Evolutionary conservation across 2,797 vertebrate species (phyloP), one percentile per base, ranked within the genome.

Genomic region (Austrolebias charrua): DNA sequence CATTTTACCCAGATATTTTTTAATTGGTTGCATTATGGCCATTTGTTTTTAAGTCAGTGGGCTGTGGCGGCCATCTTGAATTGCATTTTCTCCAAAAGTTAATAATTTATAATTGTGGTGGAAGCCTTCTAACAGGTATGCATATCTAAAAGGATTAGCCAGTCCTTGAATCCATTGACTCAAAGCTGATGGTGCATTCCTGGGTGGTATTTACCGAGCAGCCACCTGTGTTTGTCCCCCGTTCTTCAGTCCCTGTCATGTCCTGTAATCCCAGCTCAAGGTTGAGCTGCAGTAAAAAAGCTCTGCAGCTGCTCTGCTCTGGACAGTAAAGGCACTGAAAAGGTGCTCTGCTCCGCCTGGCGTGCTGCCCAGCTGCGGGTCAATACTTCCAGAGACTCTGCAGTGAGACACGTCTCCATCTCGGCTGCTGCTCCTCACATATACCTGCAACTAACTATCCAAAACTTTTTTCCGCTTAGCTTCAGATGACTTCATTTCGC

Each of bases 301-400:
- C 79, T 75, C 70, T 74, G 70, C 82, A 75, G 76, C 77, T 80
- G 75, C 82, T 69, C 68, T 60, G 19, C 69, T 55, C 60, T 45
- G 75, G 80, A 75, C 75, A 60, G 51, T 29, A 6, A 0, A 3
- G 66, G 57, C 75, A 60, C 58, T 72, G 76, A 69, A 84, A n/a
- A 76, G 88, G 80, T 84, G 81, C 76, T 75, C 71, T 69, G 81
- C 76, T 75, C 71, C 68, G 81, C 69, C 79, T 92, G 91, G 90
- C 90, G 80, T 44, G 33, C 14, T 60, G 90, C 88, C 89, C 83
- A 73, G 76, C 60, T 81, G 75, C 84, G 81, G 89, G 89, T 93
- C 91, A 90, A 91, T 90, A 89, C 86, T 83, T 88, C 80, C 80
- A 88, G 79, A 91, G 88, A 89, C 86, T 88, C 46, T 88, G 89